Evolutionary conservation across 2,113 vertebrate species (phyloP).

Genomic region (Girardinichthys multiradiatus): DNA sequence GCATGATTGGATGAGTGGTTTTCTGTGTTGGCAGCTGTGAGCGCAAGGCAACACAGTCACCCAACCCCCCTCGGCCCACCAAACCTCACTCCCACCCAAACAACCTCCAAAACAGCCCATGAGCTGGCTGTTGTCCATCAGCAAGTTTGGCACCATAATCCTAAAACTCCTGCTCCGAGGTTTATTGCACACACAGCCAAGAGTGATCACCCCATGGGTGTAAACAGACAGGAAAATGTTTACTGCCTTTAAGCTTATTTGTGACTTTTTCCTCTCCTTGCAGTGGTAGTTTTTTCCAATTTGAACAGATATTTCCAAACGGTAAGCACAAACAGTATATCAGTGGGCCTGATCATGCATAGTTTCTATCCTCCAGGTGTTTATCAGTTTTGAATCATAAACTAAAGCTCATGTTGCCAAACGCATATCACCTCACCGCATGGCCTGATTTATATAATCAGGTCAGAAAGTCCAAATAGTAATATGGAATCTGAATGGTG

Average conservation of each 20-base stretch:
- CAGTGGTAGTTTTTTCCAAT: background rate
- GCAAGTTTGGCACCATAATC: constrained; percentile 19
- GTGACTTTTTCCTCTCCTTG: background rate
- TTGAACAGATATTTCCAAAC: background rate
- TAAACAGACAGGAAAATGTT: constrained; percentile 6
- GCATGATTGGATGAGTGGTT: constrained; percentile 45
- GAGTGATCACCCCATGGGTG: constrained; percentile 1
- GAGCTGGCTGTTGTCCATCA: constrained; percentile 37
- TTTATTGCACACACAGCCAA: background rate
- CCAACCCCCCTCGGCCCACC: background rate
- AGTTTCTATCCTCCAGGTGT: background rate
- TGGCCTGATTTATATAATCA: background rate
- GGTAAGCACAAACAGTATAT: background rate
- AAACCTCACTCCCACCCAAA: constrained; percentile 9
- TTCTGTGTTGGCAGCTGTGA: constrained; percentile 32
- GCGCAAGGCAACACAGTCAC: background rate
- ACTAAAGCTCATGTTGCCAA: background rate
- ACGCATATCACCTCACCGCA: background rate
- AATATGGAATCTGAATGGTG: background rate
- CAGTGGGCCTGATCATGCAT: background rate
- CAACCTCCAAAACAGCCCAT: constrained; percentile 32
- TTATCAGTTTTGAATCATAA: constrained; percentile 6
- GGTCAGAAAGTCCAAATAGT: background rate
- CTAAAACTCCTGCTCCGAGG: background rate
- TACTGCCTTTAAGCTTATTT: background rate